Conservation (phyloP, 2,888 invertebrate species). For the Digitonthophagus gazella region DNA sequence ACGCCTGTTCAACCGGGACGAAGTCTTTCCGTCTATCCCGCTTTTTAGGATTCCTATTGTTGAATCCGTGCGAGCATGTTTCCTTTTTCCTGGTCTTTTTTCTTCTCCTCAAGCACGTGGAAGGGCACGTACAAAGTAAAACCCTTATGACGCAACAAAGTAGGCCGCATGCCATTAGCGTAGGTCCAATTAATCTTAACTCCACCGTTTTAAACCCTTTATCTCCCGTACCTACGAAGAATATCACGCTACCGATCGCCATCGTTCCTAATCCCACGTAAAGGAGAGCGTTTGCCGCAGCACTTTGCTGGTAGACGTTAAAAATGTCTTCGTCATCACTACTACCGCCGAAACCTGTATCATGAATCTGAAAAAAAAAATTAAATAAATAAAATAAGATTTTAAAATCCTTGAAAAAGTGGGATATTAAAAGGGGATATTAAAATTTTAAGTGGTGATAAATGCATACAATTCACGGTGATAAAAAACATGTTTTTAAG, state of each 20-base stretch:
- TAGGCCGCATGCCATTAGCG: slow-evolving; percentile 67
- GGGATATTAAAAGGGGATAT: too few species aligned
- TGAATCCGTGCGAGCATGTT: slow-evolving; percentile 47
- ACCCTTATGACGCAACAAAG: slow-evolving; percentile 81
- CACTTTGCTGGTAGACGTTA: slow-evolving; percentile 68
- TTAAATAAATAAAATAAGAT: neutral
- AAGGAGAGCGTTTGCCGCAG: slow-evolving; percentile 78
- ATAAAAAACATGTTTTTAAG: neutral
- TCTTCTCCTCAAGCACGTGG: slow-evolving; percentile 68
- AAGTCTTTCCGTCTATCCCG: slow-evolving; percentile 40
- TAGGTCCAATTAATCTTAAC: slow-evolving; percentile 81
- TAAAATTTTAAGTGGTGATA: too few species aligned
- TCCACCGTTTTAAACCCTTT: slow-evolving; percentile 85
- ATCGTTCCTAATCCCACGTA: slow-evolving; percentile 83
- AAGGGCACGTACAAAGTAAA: slow-evolving; percentile 79
- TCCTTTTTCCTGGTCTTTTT: slow-evolving; percentile 61
- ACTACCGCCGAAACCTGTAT: slow-evolving; percentile 78
- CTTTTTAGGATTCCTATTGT: slow-evolving; percentile 37
- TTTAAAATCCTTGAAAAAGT: too few species aligned
- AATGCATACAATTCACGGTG: neutral
- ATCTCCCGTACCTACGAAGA: slow-evolving; percentile 88
- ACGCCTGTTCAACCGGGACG: slow-evolving; percentile 42
- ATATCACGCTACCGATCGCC: slow-evolving; percentile 81
- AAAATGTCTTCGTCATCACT: slow-evolving; percentile 69
- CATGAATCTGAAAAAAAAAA: slow-evolving; percentile 68